phyloP scores from a whole-genome alignment of 2,888 invertebrate genomes.

The Cremastobaeus sp. region DNA sequence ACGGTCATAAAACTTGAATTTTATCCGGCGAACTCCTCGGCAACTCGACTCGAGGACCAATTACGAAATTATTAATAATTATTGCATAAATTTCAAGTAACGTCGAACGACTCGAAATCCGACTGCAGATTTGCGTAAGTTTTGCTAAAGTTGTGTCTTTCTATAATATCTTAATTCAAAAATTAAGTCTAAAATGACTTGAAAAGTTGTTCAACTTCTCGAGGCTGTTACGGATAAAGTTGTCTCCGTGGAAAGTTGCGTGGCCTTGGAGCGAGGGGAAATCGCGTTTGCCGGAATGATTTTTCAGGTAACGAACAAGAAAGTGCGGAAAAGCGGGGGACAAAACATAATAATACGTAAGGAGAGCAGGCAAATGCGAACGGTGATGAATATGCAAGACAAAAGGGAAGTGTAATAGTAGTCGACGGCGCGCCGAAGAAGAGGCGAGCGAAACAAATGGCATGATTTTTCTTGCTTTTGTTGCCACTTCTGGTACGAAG shows the following conservation, averaged over 20 bases:
- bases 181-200: constrained; percentile 40
- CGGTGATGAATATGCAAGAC: constrained; percentile 54
- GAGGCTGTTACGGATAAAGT: constrained; percentile 27
- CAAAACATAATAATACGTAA: constrained; percentile 12
- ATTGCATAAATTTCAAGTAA: constrained; percentile 30
- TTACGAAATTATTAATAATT: constrained; percentile 32
- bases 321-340: not conserved
- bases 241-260: too few species aligned
- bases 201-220: constrained; percentile 21
- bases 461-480: constrained; percentile 59
- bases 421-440: constrained; percentile 21
- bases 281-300: constrained; percentile 11
- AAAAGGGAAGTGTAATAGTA: constrained; percentile 44
- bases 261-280: too few species aligned
- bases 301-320: constrained; percentile 8
- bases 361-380: constrained; percentile 26
- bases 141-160: constrained; percentile 24
- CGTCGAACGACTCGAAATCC: constrained; percentile 22
- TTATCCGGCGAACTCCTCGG: constrained; percentile 7
- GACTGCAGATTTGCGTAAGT: constrained; percentile 12
- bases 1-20: constrained; percentile 9
- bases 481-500: constrained; percentile 58
- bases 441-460: constrained; percentile 54
- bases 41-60: constrained; percentile 9
- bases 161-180: constrained; percentile 37